Evolutionary conservation across 2,888 invertebrate species (phyloP).

Genomic region (Pristionchus exspectatus): DNA sequence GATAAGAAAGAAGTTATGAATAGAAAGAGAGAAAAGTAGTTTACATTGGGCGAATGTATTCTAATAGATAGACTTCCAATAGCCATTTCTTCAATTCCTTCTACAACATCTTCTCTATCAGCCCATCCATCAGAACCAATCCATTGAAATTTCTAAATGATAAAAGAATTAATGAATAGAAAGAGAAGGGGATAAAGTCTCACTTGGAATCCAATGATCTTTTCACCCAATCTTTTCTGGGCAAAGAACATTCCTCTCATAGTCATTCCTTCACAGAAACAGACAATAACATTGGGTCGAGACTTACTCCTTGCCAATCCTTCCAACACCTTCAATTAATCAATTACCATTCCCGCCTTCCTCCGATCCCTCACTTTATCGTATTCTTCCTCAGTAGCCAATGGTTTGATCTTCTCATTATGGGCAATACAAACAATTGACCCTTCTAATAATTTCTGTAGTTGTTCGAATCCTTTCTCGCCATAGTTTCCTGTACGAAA

Average conservation of each 20-base stretch:
- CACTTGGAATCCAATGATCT: not conserved
- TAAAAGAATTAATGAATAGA: not conserved
- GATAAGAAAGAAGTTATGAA: not conserved
- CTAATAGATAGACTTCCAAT: conserved; percentile 87
- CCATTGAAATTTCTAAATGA: conserved; percentile 75
- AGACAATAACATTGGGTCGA: conserved; percentile 81
- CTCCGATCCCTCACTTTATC: conserved; percentile 55
- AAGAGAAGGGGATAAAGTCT: not conserved
- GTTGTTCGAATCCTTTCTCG: conserved; percentile 86
- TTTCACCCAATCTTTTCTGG: conserved; percentile 68
- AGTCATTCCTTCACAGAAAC: conserved; percentile 88
- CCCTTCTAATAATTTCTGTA: conserved; percentile 81
- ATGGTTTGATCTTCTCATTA: conserved; percentile 83
- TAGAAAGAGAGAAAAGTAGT: not conserved
- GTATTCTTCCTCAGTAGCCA: conserved; percentile 73
- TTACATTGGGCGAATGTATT: conserved; percentile 86
- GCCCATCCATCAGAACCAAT: conserved; percentile 77
- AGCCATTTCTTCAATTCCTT: conserved; percentile 84
- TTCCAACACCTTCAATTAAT: conserved; percentile 63
- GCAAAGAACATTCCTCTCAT: conserved; percentile 80
- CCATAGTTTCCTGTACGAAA: conserved; percentile 85
- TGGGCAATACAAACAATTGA: conserved; percentile 86
- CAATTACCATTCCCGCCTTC: not conserved
- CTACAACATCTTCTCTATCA: conserved; percentile 84
- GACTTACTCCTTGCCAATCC: conserved; percentile 67